Evolutionary conservation across 53 echinoderm and acorn worm genomes (phyloP), one percentile per base, ranked within the genome.

Genomic region (Temnopleurus reevesii): DNA sequence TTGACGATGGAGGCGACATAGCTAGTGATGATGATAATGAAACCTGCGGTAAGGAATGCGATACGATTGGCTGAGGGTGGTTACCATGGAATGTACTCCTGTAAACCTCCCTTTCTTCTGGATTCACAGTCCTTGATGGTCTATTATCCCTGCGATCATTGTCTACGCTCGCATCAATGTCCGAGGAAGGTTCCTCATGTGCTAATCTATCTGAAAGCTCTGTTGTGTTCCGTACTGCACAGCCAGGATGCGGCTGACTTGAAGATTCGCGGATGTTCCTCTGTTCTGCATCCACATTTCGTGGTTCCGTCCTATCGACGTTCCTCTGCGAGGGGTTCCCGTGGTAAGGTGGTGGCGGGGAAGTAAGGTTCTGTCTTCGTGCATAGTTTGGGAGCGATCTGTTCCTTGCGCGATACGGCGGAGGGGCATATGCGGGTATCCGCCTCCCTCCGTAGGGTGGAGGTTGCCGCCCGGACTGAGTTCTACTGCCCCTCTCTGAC

Each of bases 361-460:
- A 87, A 0, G 88, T 51, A 47, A 66, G 49, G 46, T 87, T 44
- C 23, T 13, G 53, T 31, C 88, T 66, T 34, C 88, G 46, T 35
- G 66, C 88, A 55, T 87, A 55, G 51, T 66, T 66, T 21, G 88
- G 88, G n/a, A 87, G 71, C 9, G 88, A 87, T 51, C 53, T 65
- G 30, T 87, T 87, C 71, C 88, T 49, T 9, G 86, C 2, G 15
- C n/a, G 27, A 53, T 87, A 87, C 1, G 88, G 88, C 25, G 88
- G 88, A 46, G 88, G 88, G 88, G 88, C 65, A 13, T 47, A 34
- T 8, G 71, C 46, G 30, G 88, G 88, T 28, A 65, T 18, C 58
- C 86, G 43, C 38, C 71, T 66, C 18, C 30, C 53, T 10, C 53
- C 66, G 15, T 87, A 87, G 1, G 71, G 71, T 53, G 88, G 88